Base-by-base conservation (phyloP, 2,113 vertebrate genomes). In the Cettia cetti region DNA sequence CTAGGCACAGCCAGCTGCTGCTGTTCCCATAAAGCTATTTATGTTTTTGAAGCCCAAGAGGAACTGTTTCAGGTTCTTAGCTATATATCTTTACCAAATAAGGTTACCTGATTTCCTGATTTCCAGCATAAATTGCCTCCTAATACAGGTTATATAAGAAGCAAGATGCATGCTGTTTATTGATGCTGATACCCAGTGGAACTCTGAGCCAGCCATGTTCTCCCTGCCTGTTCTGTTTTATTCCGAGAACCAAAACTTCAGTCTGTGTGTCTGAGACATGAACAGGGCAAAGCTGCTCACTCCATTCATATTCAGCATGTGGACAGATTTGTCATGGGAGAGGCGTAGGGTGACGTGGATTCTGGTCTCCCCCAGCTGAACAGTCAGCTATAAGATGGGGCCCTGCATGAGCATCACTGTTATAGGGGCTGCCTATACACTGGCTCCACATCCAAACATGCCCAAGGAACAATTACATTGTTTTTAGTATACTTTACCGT, bases 151-250 rank as follows among this genome's bases (percentile, higher is more conserved):
- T 65, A 65, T 5, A 21, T 31, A 57, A 79, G 69, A 68, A 72
- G 28, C 8, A 49, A 52, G n/a, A 64, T 27, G 7, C 3, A 3
- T 57, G 23, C 22, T 63, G 16, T 44, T 75, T 40, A 56, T 35
- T n/a, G 57, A 64, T 45, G 63, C 31, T 35, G 37, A 87, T 16
- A 42, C 11, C 9, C 23, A 26, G 17, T 7, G 20, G 66, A 56
- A 75, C 37, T 40, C 22, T 0, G 0, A 77, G 54, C 45, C 50
- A 63, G 63, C 37, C 49, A 17, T 0, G 0, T 22, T 20, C 10
- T 45, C n/a, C 47, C 12, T 11, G 15, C 39, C 49, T 52, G 16
- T 28, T 28, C 40, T n/a, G 4, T 65, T 53, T 64, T 27, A 30
- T 31, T 61, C 15, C 23, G 47, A 57, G 30, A 53, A 35, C 13